Base-by-base conservation (phyloP, 2,113 vertebrate genomes). In the Aramus guarauna region DNA sequence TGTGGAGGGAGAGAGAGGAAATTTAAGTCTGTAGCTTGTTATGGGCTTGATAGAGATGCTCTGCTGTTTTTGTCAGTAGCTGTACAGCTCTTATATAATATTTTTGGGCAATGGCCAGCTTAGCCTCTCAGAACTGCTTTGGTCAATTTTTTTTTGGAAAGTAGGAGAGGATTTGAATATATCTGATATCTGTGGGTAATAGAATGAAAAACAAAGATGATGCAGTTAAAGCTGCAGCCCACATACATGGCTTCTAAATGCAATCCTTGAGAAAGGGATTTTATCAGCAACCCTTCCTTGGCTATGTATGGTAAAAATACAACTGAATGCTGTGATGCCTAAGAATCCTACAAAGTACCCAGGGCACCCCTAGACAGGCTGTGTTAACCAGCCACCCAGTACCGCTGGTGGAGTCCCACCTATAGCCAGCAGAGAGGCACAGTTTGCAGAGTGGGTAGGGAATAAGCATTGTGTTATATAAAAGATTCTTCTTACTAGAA, bases 41-140 rank as follows among this genome's bases (percentile, higher is more conserved):
- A 81, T 2, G 5, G 58, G 32, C 10, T 96, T 56, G 85, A 84
- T 50, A 45, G 67, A 90, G n/a, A 80, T 29, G 67, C n/a, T 92
- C 74, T 84, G 62, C 36, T 64, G 80, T 3, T 94, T 90, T 55
- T 8, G 2, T 85, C 87, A 90, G 67, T 34, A 87, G 74, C 75
- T 93, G n/a, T 85, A 83, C n/a, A 94, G 63, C 37, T 80, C 73
- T 96, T 91, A 62, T 36, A 69, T 50, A 92, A 90, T 39, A 59
- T 71, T 83, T 91, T 39, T 91, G 85, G 77, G 16, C 80, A 95
- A 47, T 5, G 67, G 62, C 77, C 87, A 94, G 47, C 67, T 95
- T 62, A 66, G 76, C 53, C 53, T 88, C 56, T 76, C 19, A 50
- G 32, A 90, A 85, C 8, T 36, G 53, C 50, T 92, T 76, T 66